These are phyloP conservation scores for Tetragnatha montana DNA, from an alignment of 2,888 invertebrate species.

Conservation along the genomic window DNA sequence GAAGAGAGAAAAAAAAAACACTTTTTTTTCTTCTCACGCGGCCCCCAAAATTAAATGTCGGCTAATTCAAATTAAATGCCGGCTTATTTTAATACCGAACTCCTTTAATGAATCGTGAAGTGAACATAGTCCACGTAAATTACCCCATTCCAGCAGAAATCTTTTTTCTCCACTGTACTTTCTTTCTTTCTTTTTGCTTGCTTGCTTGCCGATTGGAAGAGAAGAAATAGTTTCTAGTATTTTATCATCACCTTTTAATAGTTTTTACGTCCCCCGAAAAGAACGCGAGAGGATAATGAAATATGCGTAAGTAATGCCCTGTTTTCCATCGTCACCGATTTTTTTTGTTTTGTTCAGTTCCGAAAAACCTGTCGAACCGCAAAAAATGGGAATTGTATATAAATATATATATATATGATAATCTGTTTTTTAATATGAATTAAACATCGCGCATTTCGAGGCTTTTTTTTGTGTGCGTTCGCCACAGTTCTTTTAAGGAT, in stretches of 20 bases:
- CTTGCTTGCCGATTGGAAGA: constrained; percentile 4
- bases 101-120: constrained; percentile 65
- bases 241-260: constrained; percentile 53
- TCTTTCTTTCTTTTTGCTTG: constrained; percentile 41
- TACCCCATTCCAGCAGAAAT: constrained; percentile 51
- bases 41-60: constrained; percentile 62
- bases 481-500: too few relatives aligned
- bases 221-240: constrained; percentile 52
- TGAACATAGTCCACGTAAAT: constrained; percentile 59
- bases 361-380: neutral
- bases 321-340: constrained; percentile 27
- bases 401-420: neutral
- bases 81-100: constrained; percentile 61
- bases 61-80: constrained; percentile 68
- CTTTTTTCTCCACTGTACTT: constrained; percentile 7
- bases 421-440: constrained; percentile 1
- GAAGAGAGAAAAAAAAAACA: constrained; percentile 23
- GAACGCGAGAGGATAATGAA: constrained; percentile 37
- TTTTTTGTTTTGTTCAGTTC: neutral
- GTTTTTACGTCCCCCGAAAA: constrained; percentile 6
- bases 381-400: neutral
- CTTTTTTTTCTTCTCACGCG: constrained; percentile 38
- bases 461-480: neutral
- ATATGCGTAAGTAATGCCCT: constrained; percentile 51
- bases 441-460: neutral